These are phyloP conservation scores for Malurus melanocephalus DNA, from an alignment of 2,113 vertebrate species.

Conservation along the genomic window DNA sequence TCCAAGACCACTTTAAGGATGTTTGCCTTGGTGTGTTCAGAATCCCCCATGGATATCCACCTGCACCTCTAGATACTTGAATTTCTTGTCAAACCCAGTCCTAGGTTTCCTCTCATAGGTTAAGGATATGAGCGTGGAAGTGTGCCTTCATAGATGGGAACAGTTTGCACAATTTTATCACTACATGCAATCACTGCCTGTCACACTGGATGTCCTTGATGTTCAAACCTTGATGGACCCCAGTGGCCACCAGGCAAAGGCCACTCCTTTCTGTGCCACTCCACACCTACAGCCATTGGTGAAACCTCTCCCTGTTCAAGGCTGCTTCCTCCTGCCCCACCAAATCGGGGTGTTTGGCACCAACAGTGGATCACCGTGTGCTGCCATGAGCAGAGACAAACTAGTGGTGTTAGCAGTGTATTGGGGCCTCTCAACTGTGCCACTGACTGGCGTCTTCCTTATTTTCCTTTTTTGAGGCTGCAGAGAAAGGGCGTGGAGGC, in stretches of 20 bases:
- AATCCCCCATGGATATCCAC: not conserved
- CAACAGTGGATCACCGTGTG: fast-evolving
- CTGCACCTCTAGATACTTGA: not conserved
- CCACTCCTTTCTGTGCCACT: not conserved
- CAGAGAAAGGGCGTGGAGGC: not conserved
- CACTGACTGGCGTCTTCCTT: not conserved
- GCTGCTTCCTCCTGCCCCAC: not conserved
- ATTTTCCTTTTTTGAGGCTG: not conserved
- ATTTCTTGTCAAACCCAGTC: not conserved
- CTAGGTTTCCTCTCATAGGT: not conserved
- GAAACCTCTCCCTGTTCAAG: not conserved
- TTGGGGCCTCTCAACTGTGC: fast-evolving
- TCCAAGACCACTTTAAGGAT: not conserved
- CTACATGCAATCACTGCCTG: not conserved
- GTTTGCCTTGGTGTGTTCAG: not conserved
- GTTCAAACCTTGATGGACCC: not conserved
- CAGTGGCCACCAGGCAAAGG: not conserved
- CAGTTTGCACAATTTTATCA: not conserved
- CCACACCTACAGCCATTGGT: fast-evolving
- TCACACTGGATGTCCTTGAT: not conserved
- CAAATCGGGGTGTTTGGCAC: fast-evolving
- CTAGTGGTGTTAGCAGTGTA: fast-evolving
- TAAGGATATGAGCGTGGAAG: not conserved
- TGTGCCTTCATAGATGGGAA: fast-evolving
- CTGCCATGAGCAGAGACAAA: not conserved